Base-by-base conservation (phyloP, 2,888 invertebrate genomes). In the Azorinus chamasolen region DNA sequence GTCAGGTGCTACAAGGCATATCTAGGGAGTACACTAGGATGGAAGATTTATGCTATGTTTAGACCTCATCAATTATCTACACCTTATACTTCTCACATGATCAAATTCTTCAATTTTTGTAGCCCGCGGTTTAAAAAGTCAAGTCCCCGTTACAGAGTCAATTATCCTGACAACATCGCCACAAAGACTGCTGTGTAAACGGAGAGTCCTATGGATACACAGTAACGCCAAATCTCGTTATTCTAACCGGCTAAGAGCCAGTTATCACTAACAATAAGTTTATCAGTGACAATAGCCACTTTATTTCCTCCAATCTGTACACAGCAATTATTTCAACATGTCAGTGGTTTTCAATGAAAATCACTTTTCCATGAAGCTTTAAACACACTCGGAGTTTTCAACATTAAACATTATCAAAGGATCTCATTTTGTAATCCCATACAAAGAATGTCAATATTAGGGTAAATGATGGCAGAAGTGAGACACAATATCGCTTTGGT, bases 291-390 rank as follows among this genome's bases (percentile, higher is more conserved):
- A 55, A 55, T 37, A 55, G 20, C 3, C 57, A 48, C 58, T 55
- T 27, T 66, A 61, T 46, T 45, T 39, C 43, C 43, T 53, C 37
- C 25, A 61, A 54, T 61, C 54, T 69, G 69, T 43, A 69, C 69
- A 61, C 51, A 48, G 37, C n/a, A 32, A 55, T 55, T 48, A 46
- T 37, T 62, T 69, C 48, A 39, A 62, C 69, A 55, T 24, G 43
- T 32, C 48, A 69, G 18, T 69, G 69, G 37, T 62, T 69, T 55
- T 51, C 53, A 62, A 69, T 68, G 53, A 32, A 68, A 61, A 51
- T 54, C 61, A 68, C 59, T 41, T 68, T 32, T 22, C 32, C 46
- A 20, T n/a, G 53, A 24, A 39, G 18, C 27, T 39, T 55, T 48
- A 24, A 50, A 65, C 32, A 32, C 32, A 32, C 32, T 32, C 32